Evolutionary conservation across 2,888 invertebrate genomes (phyloP).

Genomic region (Torymus aiolomorphi): DNA sequence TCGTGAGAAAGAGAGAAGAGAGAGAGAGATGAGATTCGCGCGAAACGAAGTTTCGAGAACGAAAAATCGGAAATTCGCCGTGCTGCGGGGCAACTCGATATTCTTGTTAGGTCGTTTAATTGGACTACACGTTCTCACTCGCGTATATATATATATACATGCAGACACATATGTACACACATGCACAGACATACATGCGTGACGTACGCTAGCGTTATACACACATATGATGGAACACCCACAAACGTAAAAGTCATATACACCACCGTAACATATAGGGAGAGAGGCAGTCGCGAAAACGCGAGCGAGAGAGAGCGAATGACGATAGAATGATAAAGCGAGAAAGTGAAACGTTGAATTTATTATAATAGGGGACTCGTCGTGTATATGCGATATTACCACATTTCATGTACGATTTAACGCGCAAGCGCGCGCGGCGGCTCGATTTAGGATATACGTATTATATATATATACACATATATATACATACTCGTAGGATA

Average conservation of each 20-base stretch:
- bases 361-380: conserved; percentile 39
- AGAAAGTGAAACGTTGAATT: conserved; percentile 38
- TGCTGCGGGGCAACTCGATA: conserved; percentile 36
- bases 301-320: not conserved
- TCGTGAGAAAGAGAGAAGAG: not conserved
- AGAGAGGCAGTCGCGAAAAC: not conserved
- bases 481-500: conserved; percentile 34
- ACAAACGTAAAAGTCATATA: too few species aligned
- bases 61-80: conserved; percentile 37
- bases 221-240: not conserved
- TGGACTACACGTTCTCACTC: conserved; percentile 22
- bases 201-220: not conserved
- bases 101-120: conserved; percentile 50
- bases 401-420: conserved; percentile 52
- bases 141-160: not conserved
- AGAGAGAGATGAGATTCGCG: conserved; percentile 1
- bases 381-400: conserved; percentile 46
- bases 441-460: conserved; percentile 50
- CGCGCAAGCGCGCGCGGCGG: conserved; percentile 50
- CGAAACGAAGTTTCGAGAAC: conserved; percentile 3
- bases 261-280: too few species aligned
- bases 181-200: not conserved
- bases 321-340: not conserved
- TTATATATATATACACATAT: conserved; percentile 43
- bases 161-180: not conserved